phyloP scores from a whole-genome alignment of 2,888 invertebrate species.

The Platerodrilus igneus region DNA sequence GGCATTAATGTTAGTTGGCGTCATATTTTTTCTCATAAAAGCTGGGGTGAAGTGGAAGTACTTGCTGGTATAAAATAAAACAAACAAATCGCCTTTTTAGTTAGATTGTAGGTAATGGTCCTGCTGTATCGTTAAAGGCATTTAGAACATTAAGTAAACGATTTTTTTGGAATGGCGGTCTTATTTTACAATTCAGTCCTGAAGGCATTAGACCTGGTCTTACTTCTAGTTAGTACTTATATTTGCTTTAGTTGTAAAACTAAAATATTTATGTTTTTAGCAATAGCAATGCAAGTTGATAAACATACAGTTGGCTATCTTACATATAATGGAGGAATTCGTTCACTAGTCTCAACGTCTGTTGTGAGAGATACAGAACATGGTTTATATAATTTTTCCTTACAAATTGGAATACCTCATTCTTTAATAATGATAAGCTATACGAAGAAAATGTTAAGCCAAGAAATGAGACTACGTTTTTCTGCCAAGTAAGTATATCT shows the following conservation, averaged over 20 bases:
- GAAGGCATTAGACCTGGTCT: conserved; percentile 73
- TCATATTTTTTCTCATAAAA: conserved; percentile 73
- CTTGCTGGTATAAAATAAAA: conserved; percentile 60
- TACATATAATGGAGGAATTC: conserved; percentile 68
- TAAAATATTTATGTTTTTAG: conserved; percentile 46
- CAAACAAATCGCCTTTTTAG: conserved; percentile 2
- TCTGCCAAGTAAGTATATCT: conserved; percentile 66
- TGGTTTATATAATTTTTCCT: conserved; percentile 56
- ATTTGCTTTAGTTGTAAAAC: conserved; percentile 1
- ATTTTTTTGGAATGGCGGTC: conserved; percentile 72
- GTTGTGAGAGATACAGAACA: conserved; percentile 68
- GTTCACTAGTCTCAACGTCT: conserved; percentile 76
- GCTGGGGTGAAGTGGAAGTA: conserved; percentile 83
- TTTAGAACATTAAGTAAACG: conserved; percentile 70
- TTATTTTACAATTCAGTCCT: conserved; percentile 71
- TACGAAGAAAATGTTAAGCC: conserved; percentile 73
- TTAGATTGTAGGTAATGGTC: conserved; percentile 58
- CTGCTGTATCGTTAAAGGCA: conserved; percentile 70
- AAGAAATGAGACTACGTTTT: conserved; percentile 72
- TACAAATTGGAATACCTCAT: conserved; percentile 80
- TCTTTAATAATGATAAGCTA: conserved; percentile 72
- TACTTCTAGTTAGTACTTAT: conserved; percentile 61
- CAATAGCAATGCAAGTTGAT: conserved; percentile 80
- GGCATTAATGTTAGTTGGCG: conserved; percentile 73
- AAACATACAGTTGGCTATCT: conserved; percentile 84